phyloP scores from a whole-genome alignment of 1,140 invertebrate species.

The Himalopsyche phryganea region DNA sequence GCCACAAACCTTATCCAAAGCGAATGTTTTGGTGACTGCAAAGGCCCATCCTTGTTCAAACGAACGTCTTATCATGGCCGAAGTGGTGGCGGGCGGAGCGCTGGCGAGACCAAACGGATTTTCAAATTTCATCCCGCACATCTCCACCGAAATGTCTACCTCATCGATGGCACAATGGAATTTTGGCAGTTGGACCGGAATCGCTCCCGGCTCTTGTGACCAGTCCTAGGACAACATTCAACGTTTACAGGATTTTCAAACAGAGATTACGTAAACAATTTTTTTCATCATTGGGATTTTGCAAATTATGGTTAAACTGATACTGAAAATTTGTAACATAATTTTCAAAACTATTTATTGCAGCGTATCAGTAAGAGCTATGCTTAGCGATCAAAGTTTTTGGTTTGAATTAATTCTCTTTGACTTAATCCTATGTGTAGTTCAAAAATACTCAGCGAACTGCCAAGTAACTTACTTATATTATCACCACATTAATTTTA shows the following conservation, averaged over 20 bases:
- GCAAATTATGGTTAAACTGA: no score
- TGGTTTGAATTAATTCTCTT: no score
- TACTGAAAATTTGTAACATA: no score
- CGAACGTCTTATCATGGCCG: constrained; percentile 90
- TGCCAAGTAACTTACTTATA: no score
- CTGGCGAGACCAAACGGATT: constrained; percentile 98
- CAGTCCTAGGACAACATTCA: constrained; percentile 51
- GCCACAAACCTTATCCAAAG: constrained; percentile 91
- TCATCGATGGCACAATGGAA: constrained; percentile 92
- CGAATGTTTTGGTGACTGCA: constrained; percentile 94
- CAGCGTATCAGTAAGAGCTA: no score
- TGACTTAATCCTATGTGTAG: no score
- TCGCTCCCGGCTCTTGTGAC: constrained; percentile 51
- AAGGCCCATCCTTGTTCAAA: constrained; percentile 97
- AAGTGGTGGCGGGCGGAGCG: constrained; percentile 91
- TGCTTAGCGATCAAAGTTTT: no score
- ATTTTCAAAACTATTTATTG: no score
- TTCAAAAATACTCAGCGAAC: no score
- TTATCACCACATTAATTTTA: no score
- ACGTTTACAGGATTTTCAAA: neutral
- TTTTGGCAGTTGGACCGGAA: constrained; percentile 73
- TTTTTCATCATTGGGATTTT: no score
- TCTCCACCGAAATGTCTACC: constrained; percentile 87
- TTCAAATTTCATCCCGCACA: constrained; percentile 91
- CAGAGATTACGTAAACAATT: neutral